Base-by-base conservation (phyloP, 2,113 vertebrate genomes). In the Oxyura jamaicensis region DNA sequence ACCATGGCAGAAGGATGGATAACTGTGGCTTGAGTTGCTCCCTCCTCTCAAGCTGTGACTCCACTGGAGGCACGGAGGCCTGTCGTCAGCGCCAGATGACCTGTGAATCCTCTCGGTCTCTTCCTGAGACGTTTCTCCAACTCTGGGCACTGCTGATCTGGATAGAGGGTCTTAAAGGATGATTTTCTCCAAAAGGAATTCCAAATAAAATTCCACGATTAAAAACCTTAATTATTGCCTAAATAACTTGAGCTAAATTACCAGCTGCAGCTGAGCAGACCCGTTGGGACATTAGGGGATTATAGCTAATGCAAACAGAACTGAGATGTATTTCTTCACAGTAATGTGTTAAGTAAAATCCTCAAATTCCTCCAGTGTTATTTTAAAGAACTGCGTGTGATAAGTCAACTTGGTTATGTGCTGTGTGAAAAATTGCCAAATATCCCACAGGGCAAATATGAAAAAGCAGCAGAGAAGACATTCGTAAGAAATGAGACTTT, bases 361-460 rank as follows among this genome's bases (percentile, higher is more conserved):
- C 77, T 91, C 75, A 18, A 79, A 88, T 96, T 94, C 85, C 65
- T 96, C 75, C 50, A 21, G 53, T 76, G 53, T 92, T 95, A 80
- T 91, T 95, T 96, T 76, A 93, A 90, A 92, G 80, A 84, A 50
- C 44, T 69, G 33, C 28, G 11, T 77, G 83, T 62, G 71, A 82
- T 87, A 96, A 88, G 81, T 86, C 69, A 87, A 42, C 75, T 92
- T 65, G 46, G 71, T 91, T 95, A 78, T 50, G 74, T 93, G 75
- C 44, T 80, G 44, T 94, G 84, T 41, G 87, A 86, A 80, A 90
- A 94, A 92, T 67, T 86, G 92, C 93, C 93, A 94, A 94, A 91
- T 75, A 75, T 84, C 78, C 86, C 91, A 86, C 88, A 67, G 92
- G 88, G 88, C 66, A 92, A 93, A 82, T 86, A 86, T 15, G 58